Evolutionary conservation across 2,888 invertebrate genomes (phyloP).

Genomic region (Diarsia rubi): DNA sequence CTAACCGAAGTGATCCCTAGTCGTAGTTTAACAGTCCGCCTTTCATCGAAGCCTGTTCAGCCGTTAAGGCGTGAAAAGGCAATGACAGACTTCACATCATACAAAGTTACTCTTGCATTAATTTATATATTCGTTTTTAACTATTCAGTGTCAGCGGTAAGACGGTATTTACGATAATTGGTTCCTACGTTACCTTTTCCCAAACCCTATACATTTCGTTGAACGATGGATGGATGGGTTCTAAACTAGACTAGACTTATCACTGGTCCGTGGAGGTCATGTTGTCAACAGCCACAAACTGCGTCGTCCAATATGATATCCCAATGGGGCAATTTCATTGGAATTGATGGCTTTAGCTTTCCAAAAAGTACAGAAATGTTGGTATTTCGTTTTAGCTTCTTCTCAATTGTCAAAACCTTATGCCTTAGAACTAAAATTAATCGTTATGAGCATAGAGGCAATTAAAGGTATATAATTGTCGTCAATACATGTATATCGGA

Average conservation of each 20-base stretch:
- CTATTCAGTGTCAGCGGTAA: neutral
- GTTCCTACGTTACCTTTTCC: neutral
- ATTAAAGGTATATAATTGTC: too few relatives aligned
- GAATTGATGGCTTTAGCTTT: neutral
- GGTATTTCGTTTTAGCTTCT: neutral
- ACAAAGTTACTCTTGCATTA: neutral
- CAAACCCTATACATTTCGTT: neutral
- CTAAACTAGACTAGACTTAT: neutral
- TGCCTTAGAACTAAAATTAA: too few relatives aligned
- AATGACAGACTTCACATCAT: neutral
- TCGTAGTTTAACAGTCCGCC: neutral
- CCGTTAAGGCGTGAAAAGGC: neutral
- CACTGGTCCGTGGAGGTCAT: neutral
- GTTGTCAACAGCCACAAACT: neutral
- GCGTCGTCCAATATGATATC: neutral
- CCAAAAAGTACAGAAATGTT: neutral
- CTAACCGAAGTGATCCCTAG: neutral
- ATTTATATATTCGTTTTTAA: neutral
- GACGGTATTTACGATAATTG: neutral
- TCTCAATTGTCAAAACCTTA: neutral
- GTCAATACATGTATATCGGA: too few relatives aligned
- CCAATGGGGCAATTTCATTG: neutral
- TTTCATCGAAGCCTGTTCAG: neutral
- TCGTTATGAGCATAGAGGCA: too few relatives aligned
- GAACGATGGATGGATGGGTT: neutral